A percentile compares a stretch with the other conserved stretches of the same genome.
These are phyloP conservation scores for Corythornis vintsioides DNA, from an alignment of 2,113 vertebrate species.

Conservation along the genomic window DNA sequence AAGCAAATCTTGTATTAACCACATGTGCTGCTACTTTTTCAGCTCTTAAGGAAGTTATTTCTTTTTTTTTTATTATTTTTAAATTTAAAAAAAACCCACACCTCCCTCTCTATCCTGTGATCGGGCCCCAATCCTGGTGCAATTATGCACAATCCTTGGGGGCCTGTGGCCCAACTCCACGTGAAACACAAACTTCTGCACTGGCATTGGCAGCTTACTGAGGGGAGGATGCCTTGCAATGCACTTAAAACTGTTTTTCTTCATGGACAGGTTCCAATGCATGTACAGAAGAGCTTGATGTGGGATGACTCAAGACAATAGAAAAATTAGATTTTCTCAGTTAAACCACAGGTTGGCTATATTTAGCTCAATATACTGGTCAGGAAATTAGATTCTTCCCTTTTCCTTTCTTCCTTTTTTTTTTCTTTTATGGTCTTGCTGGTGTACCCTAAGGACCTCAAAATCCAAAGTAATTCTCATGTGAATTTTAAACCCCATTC, in stretches of 20 bases:
- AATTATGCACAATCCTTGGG: rapidly evolving
- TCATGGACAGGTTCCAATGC: background rate
- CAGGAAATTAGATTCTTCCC: slow-evolving; percentile 11
- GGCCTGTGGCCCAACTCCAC: background rate
- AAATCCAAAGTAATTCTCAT: background rate
- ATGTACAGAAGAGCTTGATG: background rate
- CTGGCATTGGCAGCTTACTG: background rate
- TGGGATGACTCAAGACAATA: background rate
- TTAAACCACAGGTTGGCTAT: background rate
- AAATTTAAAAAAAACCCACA: background rate
- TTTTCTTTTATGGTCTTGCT: background rate
- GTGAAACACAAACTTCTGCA: background rate
- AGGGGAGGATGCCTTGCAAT: background rate
- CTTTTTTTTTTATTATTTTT: background rate
- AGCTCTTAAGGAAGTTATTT: background rate
- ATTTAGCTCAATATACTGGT: background rate
- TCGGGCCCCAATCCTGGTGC: rapidly evolving
- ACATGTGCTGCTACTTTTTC: background rate
- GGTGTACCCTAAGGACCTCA: background rate
- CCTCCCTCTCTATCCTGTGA: background rate
- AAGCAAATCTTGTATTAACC: background rate
- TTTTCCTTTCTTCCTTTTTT: background rate
- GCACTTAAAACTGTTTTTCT: background rate
- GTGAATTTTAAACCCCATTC: background rate
- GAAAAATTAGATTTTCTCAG: background rate